These are phyloP conservation scores for Solenopsis fugax DNA, from an alignment of 1,140 invertebrate species.

Conservation along the genomic window DNA sequence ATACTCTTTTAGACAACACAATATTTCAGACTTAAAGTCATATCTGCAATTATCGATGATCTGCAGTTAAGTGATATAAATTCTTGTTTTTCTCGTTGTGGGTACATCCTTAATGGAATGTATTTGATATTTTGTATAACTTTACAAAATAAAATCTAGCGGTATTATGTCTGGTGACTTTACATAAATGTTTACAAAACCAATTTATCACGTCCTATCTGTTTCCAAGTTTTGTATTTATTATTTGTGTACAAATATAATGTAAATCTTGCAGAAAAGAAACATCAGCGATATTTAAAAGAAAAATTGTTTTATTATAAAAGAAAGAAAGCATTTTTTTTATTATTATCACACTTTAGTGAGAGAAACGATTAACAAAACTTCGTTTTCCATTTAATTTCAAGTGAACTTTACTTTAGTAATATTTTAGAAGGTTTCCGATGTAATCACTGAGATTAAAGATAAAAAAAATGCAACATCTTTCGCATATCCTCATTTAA, in stretches of 20 bases:
- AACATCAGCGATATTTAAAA: background rate
- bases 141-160: constrained; percentile 18
- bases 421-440: no score
- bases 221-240: constrained; percentile 9
- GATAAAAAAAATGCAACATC: background rate
- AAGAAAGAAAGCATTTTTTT: background rate
- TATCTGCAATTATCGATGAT: background rate
- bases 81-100: background rate
- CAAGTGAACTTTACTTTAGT: no score
- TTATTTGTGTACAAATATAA: background rate
- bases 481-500: background rate
- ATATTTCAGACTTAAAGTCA: background rate
- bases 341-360: no score
- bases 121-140: background rate
- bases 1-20: background rate
- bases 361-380: no score
- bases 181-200: constrained; percentile 23
- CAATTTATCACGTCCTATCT: background rate
- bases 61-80: background rate
- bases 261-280: background rate
- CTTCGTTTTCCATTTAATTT: no score
- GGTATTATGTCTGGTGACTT: constrained; percentile 26
- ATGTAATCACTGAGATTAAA: no score
- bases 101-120: background rate
- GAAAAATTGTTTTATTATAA: background rate